Conservation (phyloP, 2,888 invertebrate genomes). For the Chloroclysta siterata region DNA sequence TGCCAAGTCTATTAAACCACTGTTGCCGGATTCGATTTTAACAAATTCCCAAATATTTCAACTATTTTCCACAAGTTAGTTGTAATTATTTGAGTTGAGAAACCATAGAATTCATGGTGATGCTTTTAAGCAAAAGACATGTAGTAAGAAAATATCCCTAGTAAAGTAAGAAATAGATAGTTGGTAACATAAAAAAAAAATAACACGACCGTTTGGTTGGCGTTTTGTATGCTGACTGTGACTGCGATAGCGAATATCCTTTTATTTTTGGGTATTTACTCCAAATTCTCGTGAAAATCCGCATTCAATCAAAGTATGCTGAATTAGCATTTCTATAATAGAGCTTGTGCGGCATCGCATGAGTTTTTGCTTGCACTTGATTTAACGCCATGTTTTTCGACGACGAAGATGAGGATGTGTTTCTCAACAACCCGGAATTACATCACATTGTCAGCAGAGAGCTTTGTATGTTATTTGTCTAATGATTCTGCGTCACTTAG, state of each 20-base stretch:
- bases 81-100: too few relatives aligned
- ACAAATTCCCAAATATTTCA: too few relatives aligned
- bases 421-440: slow-evolving; percentile 67
- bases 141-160: too few relatives aligned
- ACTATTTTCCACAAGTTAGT: too few relatives aligned
- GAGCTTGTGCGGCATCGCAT: slow-evolving; percentile 15
- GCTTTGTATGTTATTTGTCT: slow-evolving; percentile 60
- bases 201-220: slow-evolving; percentile 48
- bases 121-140: too few relatives aligned
- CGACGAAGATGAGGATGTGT: slow-evolving; percentile 60
- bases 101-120: too few relatives aligned
- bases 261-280: slow-evolving; percentile 69
- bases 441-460: slow-evolving; percentile 69
- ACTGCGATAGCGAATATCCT: slow-evolving; percentile 63
- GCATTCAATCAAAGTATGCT: slow-evolving; percentile 54
- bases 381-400: slow-evolving; percentile 70
- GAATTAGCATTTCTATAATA: slow-evolving; percentile 41
- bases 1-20: too few relatives aligned
- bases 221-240: slow-evolving; percentile 73
- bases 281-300: slow-evolving; percentile 67
- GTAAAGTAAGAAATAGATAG: too few relatives aligned
- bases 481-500: slow-evolving; percentile 9
- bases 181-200: slow-evolving; percentile 50
- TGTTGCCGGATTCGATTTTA: too few relatives aligned
- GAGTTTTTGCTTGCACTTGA: slow-evolving; percentile 33